phyloP scores from a whole-genome alignment of 1,140 invertebrate species.

The Ceratosolen solmsi region DNA sequence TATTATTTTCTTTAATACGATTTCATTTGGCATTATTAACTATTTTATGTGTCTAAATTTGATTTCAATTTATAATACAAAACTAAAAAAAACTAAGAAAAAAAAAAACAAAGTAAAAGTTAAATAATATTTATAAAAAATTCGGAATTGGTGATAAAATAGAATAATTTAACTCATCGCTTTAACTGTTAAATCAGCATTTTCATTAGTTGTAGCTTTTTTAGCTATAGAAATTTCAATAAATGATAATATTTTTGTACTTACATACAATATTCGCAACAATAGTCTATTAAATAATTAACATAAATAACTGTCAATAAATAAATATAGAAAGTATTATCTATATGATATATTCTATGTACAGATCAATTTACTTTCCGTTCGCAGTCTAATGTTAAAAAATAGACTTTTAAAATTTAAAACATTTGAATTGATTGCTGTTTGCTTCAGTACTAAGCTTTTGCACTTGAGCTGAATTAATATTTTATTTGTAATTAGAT shows the following conservation, averaged over 20 bases:
- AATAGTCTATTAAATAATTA: conserved; percentile 35
- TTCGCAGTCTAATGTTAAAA: conserved; percentile 39
- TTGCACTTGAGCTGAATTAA: conserved; percentile 26
- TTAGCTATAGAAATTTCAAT: not conserved
- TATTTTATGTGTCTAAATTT: no score
- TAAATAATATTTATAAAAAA: no score
- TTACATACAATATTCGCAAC: not conserved
- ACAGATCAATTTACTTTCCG: conserved; percentile 32
- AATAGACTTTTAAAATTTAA: conserved; percentile 52
- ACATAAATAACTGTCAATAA: not conserved
- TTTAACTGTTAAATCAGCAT: no score
- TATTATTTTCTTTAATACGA: no score
- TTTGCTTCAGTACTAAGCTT: not conserved
- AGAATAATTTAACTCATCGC: no score
- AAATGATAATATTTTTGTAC: conserved; percentile 18
- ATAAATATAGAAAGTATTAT: conserved; percentile 31
- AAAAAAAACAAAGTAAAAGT: no score
- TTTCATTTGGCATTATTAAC: no score
- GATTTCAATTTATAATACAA: no score
- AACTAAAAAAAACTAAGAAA: no score
- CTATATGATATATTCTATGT: conserved; percentile 44
- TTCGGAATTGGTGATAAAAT: no score
- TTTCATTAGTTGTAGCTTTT: not conserved
- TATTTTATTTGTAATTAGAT: conserved; percentile 23
- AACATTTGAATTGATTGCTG: conserved; percentile 27